phyloP scores from a whole-genome alignment of 1,140 invertebrate genomes.

The Lordiphosa mommai region DNA sequence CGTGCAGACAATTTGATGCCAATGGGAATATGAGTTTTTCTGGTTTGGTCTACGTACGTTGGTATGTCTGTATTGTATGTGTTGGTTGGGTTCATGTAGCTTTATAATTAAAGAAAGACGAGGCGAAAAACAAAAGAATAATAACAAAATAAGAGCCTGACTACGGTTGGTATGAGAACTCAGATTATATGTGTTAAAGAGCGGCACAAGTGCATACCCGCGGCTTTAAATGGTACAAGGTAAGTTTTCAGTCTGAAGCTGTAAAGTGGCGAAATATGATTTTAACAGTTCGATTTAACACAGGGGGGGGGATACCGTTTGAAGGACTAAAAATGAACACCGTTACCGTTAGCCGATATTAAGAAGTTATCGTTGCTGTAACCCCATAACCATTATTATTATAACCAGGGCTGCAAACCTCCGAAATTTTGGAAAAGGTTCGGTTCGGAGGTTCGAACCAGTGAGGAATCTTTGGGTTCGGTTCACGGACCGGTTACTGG shows the following conservation, averaged over 20 bases:
- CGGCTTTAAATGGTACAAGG: conserved; percentile 19
- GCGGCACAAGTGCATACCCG: conserved; percentile 20
- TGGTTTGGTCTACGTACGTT: background rate
- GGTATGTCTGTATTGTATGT: background rate
- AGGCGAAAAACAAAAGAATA: conserved; percentile 51
- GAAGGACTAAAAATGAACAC: no score
- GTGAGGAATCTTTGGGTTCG: no score
- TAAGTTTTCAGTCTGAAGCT: background rate
- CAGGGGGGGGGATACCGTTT: no score
- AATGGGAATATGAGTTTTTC: conserved; percentile 56
- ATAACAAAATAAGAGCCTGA: conserved; percentile 50
- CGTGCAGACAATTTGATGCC: conserved; percentile 68
- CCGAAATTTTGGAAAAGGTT: no score
- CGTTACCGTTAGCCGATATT: no score
- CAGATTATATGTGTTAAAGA: conserved; percentile 6
- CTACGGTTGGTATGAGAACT: conserved; percentile 53
- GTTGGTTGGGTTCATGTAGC: conserved; percentile 22
- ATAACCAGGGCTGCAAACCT: no score
- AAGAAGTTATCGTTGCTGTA: no score
- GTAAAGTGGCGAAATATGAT: no score
- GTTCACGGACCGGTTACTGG: no score
- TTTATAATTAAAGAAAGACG: conserved; percentile 68
- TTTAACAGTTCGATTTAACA: no score
- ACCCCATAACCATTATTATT: no score
- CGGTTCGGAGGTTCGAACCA: no score